Evolutionary conservation across 2,797 vertebrate species (phyloP).

Genomic region (Acanthiza pusilla): DNA sequence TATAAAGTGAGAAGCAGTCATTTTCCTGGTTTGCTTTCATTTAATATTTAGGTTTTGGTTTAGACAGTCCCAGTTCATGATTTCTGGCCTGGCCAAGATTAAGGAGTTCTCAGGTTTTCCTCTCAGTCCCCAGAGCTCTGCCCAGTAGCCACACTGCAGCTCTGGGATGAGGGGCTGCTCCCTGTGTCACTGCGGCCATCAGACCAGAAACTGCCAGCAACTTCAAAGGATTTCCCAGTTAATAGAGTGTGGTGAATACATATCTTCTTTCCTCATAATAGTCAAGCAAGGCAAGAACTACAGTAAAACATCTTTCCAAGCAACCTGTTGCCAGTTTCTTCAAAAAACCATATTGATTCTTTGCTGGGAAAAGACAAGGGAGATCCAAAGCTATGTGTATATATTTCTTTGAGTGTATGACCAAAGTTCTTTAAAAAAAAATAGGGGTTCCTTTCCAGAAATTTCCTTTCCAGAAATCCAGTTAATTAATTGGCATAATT

Average conservation of each 20-base stretch:
- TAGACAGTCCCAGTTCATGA: background rate
- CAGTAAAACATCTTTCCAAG: background rate
- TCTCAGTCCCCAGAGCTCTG: background rate
- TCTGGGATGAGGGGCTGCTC: background rate
- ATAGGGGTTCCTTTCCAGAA: constrained; percentile 4
- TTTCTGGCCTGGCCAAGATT: background rate
- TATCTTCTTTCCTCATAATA: background rate
- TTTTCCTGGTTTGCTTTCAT: background rate
- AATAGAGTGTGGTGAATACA: background rate
- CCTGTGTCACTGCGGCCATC: accelerated
- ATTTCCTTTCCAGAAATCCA: constrained; percentile 30
- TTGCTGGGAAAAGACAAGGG: background rate
- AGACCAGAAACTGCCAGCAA: background rate
- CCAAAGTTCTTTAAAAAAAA: constrained; percentile 20
- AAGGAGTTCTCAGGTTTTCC: background rate
- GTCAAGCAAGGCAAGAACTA: background rate
- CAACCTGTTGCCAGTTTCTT: background rate
- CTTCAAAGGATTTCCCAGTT: background rate
- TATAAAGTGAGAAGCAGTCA: background rate
- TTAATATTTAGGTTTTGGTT: background rate
- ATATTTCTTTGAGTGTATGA: background rate
- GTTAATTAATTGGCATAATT: constrained; percentile 35
- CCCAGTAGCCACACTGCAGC: background rate
- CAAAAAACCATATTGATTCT: background rate
- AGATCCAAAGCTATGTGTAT: background rate